Base-by-base conservation (phyloP, 2,797 vertebrate genomes). In the Phylloscopus collybita region DNA sequence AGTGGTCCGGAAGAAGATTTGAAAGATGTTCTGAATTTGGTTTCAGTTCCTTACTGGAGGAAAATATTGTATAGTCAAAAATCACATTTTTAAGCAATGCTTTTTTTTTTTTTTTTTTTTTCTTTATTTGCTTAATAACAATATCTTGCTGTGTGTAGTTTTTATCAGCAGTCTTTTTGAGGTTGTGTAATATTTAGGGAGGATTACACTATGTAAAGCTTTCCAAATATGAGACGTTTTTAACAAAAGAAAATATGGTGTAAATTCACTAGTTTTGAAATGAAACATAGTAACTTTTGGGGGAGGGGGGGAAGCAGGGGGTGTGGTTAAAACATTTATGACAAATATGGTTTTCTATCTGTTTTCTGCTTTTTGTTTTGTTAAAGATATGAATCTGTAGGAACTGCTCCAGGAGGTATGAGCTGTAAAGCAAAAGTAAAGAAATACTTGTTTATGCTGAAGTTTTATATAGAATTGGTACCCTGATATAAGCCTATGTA, bases 401-500 rank as follows among this genome's bases (percentile, higher is more conserved):
- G 34, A 82, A 27, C 36, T 34, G 19, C 34, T 94, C 15, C 62
- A 79, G 72, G 60, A 81, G 18, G 7, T 85, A 76, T 36, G 51
- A 86, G 84, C 21, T 67, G 5, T 45, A 80, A 88, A 93, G n/a
- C 47, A 25, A 95, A 65, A 83, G 51, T 69, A 84, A 86, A 62
- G 44, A 75, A 94, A 82, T 70, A 49, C 0, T 47, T 82, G 13
- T 76, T 91, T 92, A 53, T 88, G 61, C 73, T 95, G 74, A 95
- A 94, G 71, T 93, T 94, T 73, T 85, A 30, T 86, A 42, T 65
- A 83, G 90, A 92, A 89, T 56, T 89, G 25, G 53, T 96, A 65
- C 73, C 76, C 64, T 95, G 86, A 91, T 96, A 86, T 91, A 92
- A 95, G 64, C 42, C 53, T 90, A 96, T 93, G 85, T 94, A 86